Percentiles rank a stretch among this genome's conserved stretches.
phyloP scores from a whole-genome alignment of 2,888 invertebrate species.

The Polydrusus cervinus region DNA sequence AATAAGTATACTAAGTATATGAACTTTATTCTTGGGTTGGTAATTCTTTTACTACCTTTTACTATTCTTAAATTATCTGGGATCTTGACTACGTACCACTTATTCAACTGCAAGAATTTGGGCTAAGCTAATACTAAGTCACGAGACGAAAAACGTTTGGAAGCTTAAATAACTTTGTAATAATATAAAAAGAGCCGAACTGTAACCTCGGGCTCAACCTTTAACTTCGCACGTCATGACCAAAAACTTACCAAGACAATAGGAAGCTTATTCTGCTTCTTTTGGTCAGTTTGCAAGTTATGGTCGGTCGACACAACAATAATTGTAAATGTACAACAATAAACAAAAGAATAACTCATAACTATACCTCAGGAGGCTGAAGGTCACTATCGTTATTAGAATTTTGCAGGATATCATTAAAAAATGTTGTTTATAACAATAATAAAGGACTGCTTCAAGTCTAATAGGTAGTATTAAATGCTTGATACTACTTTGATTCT shows the following conservation, averaged over 20 bases:
- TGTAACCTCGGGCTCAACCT: no score
- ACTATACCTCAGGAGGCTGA: background rate
- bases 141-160: no score
- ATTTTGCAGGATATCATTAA: conserved; percentile 17
- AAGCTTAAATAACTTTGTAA: no score
- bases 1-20: no score
- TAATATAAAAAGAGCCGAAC: no score
- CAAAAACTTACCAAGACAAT: conserved; percentile 19
- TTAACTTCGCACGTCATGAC: no score
- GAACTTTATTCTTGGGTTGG: no score
- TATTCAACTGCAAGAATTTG: no score
- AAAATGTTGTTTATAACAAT: conserved; percentile 5
- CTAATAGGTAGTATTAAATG: background rate
- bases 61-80: no score
- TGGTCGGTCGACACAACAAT: conserved; percentile 12
- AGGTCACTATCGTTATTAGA: conserved; percentile 11
- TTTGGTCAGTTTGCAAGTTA: conserved; percentile 19
- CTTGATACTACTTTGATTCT: background rate
- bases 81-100: no score
- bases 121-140: no score
- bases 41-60: no score
- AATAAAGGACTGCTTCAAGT: conserved; percentile 3
- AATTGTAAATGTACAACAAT: conserved; percentile 18
- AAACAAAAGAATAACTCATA: conserved; percentile 5
- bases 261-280: background rate